These are phyloP conservation scores for Heliocidaris tuberculata DNA, from an alignment of 35 echinoderm and acorn worm species.

Conservation along the genomic window DNA sequence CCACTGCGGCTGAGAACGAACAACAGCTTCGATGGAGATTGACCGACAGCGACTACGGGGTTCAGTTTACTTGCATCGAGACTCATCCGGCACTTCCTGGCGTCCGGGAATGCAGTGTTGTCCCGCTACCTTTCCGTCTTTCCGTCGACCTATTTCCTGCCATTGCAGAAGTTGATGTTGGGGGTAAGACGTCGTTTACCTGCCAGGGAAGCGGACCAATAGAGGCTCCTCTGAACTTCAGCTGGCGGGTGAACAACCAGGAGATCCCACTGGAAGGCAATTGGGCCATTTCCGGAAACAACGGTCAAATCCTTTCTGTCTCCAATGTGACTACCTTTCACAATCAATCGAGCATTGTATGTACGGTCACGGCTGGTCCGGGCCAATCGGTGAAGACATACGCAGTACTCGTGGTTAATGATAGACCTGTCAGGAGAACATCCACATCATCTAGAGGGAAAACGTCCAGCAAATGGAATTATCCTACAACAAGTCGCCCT, in stretches of 20 bases:
- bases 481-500: not conserved
- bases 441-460: not conserved
- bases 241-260: conserved; percentile 17
- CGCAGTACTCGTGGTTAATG: conserved; percentile 28
- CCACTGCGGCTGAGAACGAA: not conserved
- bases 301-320: conserved; percentile 4
- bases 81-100: not conserved
- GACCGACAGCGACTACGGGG: not conserved
- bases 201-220: not conserved
- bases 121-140: conserved; percentile 34
- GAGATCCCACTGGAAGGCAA: not conserved
- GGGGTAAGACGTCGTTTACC: not conserved
- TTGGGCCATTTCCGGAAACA: conserved; percentile 1
- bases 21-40: conserved; percentile 15
- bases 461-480: not conserved
- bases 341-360: conserved; percentile 29
- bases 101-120: conserved; percentile 16
- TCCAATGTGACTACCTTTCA: not conserved
- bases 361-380: conserved; percentile 43
- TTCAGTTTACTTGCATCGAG: conserved; percentile 24
- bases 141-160: conserved; percentile 6
- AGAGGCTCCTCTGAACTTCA: not conserved
- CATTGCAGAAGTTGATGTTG: not conserved
- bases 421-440: not conserved
- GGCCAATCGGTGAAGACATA: conserved; percentile 34